Evolutionary conservation across 2,797 vertebrate species (phyloP), one percentile per base, ranked within the genome.

Genomic region (Melanotaenia nigrans): DNA sequence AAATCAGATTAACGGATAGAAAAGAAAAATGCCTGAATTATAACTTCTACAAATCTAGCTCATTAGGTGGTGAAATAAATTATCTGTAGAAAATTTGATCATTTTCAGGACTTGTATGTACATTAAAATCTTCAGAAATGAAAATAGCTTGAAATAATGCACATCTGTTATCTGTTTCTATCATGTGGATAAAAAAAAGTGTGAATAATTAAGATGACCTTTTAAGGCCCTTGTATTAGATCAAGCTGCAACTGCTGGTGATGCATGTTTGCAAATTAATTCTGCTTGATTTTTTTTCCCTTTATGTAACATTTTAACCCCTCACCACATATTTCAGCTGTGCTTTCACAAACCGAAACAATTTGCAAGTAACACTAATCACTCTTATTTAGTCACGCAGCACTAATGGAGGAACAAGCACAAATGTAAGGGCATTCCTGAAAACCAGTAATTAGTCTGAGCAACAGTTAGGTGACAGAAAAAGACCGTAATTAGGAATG

Each of bases 381-480:
- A 82, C 72, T 87, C 57, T 73, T 56, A 81, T 70, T 62, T 78
- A 75, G 78, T 75, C 77, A 76, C 1, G 58, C 85, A 75, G 79
- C 75, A 75, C 85, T 82, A 89, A 85, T 82, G 66, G 65, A 77
- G 40, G 65, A 63, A 79, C 75, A 75, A 73, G 78, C 79, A 77
- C 7, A 55, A 75, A 64, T n/a, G 25, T 65, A 53, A 61, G 28
- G 78, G 64, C 53, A 65, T 59, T 67, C 20, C 73, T 73, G 55
- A 67, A 80, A 82, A 81, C 51, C 14, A 81, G 69, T 83, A 74
- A 87, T 89, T 89, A 87, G 76, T 81, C 59, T 61, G 62, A 47
- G 47, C 33, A 55, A 22, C 51, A 22, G 24, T 40, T 45, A 57
- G 61, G 32, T 67, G 61, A 70, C 18, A n/a, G 63, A 65, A 80